Conservation (phyloP, 2,888 invertebrate species). For the Lasioglossum marginatum region DNA sequence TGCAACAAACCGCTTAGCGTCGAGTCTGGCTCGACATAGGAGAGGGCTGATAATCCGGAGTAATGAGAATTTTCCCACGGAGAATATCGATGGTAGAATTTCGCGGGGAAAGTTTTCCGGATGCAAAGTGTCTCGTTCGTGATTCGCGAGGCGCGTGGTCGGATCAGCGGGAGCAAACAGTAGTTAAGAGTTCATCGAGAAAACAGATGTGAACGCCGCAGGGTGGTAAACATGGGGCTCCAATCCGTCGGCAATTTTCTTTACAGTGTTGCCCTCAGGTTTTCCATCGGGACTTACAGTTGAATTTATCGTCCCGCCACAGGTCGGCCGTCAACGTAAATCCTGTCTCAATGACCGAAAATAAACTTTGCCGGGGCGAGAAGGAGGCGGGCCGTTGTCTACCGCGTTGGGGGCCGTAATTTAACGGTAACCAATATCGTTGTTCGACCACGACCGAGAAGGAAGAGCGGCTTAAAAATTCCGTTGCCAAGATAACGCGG, state of each 20-base stretch:
- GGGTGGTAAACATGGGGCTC: conserved; percentile 16
- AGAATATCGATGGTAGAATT: background rate
- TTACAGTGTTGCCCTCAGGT: conserved; percentile 13
- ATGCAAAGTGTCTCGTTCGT: conserved; percentile 6
- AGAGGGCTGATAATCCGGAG: background rate
- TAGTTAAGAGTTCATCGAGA: conserved; percentile 1
- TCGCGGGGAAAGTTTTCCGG: background rate
- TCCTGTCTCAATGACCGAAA: conserved; percentile 55
- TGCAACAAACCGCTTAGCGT: too few relatives aligned
- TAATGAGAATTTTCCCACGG: background rate
- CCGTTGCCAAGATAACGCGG: conserved; percentile 46
- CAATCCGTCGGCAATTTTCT: conserved; percentile 51
- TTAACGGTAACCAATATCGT: conserved; percentile 47
- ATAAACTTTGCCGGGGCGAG: conserved; percentile 47
- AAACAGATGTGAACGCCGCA: conserved; percentile 7
- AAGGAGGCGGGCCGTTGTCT: conserved; percentile 30
- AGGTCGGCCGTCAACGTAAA: conserved; percentile 52
- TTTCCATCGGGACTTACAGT: conserved; percentile 30
- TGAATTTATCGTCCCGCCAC: conserved; percentile 52
- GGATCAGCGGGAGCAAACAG: conserved; percentile 17
- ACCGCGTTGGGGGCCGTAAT: conserved; percentile 43
- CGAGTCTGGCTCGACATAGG: background rate
- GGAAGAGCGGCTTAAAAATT: conserved; percentile 30
- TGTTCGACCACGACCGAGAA: conserved; percentile 17
- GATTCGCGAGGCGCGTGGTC: background rate